Evolutionary conservation across 2,888 invertebrate genomes (phyloP).

Genomic region (Gymnosoma rotundatum): DNA sequence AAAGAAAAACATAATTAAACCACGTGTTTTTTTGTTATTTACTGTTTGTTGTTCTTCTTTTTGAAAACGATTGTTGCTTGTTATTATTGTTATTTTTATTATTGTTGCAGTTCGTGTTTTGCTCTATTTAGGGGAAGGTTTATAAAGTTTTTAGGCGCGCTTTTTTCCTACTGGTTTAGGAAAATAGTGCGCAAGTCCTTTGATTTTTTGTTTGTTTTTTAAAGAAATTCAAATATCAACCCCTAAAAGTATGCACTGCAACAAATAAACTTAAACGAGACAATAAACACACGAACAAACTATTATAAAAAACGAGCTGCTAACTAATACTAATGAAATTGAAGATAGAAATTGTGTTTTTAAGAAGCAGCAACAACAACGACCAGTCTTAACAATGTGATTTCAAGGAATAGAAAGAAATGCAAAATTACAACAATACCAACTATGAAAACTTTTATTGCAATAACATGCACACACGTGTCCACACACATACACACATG

Average conservation of each 20-base stretch:
- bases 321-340: slow-evolving; percentile 45
- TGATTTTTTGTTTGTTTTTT: not conserved
- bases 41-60: not conserved
- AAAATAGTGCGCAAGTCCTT: slow-evolving; percentile 58
- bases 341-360: slow-evolving; percentile 40
- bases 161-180: slow-evolving; percentile 68
- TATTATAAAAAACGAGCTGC: slow-evolving; percentile 18
- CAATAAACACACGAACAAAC: slow-evolving; percentile 21
- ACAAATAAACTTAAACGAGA: slow-evolving; percentile 39
- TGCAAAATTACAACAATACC: slow-evolving; percentile 58
- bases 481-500: not conserved
- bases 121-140: slow-evolving; percentile 67
- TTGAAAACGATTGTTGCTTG: slow-evolving; percentile 11
- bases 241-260: slow-evolving; percentile 57
- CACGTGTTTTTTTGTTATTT: slow-evolving; percentile 62
- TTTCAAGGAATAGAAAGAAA: slow-evolving; percentile 65
- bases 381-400: slow-evolving; percentile 21
- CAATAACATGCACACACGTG: not conserved
- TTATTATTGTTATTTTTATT: slow-evolving; percentile 25
- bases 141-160: slow-evolving; percentile 66
- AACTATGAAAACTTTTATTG: slow-evolving; percentile 47
- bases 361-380: slow-evolving; percentile 15
- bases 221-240: slow-evolving; percentile 45
- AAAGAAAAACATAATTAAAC: not conserved
- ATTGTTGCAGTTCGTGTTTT: slow-evolving; percentile 43